Evolutionary conservation across 1,140 invertebrate genomes (phyloP).

Genomic region (Armadillidium nasatum): DNA sequence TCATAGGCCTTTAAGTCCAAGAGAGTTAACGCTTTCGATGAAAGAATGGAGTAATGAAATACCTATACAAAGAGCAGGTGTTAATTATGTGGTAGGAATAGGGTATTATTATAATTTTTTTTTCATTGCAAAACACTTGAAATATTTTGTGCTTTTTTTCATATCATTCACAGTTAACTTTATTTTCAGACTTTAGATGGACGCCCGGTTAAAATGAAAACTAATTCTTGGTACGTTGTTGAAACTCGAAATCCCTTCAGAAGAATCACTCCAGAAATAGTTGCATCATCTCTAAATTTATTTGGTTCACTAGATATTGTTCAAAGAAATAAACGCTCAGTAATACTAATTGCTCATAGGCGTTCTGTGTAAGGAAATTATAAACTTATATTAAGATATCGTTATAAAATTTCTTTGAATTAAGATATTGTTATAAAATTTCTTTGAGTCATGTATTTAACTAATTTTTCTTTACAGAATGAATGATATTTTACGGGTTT

Average conservation of each 20-base stretch:
- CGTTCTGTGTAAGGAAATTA: too few relatives aligned
- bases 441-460: too few relatives aligned
- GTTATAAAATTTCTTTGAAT: too few relatives aligned
- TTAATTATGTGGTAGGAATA: not conserved
- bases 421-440: too few relatives aligned
- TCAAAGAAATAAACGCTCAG: not conserved
- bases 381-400: too few relatives aligned
- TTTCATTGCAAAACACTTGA: too few relatives aligned
- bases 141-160: too few relatives aligned
- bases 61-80: not conserved
- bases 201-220: not conserved
- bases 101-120: not conserved
- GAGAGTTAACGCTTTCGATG: not conserved
- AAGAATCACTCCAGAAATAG: not conserved
- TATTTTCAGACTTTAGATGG: not conserved
- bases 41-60: slow-evolving; percentile 2
- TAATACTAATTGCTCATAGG: not conserved
- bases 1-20: not conserved
- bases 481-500: not conserved
- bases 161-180: too few relatives aligned
- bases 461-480: not conserved
- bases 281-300: not conserved
- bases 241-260: not conserved
- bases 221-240: not conserved
- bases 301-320: not conserved